A percentile compares a stretch with the other conserved stretches of the same genome.
phyloP scores from a whole-genome alignment of 2,113 vertebrate species.

The Crotalus tigris region DNA sequence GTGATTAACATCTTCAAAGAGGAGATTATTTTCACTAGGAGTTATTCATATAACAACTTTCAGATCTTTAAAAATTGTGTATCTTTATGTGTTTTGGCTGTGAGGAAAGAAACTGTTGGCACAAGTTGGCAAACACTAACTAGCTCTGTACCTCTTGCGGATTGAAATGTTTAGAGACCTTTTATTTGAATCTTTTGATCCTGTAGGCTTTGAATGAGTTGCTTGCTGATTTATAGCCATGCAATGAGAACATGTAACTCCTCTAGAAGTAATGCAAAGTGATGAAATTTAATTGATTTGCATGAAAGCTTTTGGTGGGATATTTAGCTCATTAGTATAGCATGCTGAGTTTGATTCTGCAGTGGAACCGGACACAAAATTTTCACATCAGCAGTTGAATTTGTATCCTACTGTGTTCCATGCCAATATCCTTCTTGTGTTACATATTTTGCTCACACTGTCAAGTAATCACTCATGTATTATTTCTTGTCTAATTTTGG shows the following conservation, averaged over 20 bases:
- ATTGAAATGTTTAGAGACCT: neutral
- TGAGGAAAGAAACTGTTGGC: neutral
- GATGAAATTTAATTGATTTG: neutral
- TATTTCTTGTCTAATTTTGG: neutral
- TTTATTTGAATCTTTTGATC: neutral
- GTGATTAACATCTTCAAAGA: neutral
- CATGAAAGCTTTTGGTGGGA: neutral
- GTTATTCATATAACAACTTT: neutral
- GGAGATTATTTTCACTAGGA: neutral
- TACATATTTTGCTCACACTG: neutral
- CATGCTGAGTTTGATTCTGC: neutral
- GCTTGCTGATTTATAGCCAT: neutral
- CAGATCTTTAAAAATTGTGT: neutral
- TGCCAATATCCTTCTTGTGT: neutral
- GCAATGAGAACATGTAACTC: neutral
- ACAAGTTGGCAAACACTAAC: neutral
- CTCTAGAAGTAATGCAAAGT: neutral
- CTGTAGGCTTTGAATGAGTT: too few relatives aligned
- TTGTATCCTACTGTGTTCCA: neutral
- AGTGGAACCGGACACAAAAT: neutral
- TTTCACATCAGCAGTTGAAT: neutral
- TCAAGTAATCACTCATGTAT: neutral
- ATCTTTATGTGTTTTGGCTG: neutral
- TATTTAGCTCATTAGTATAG: neutral
- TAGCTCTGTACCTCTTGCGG: neutral